These are phyloP conservation scores for Acrobasis suavella DNA, from an alignment of 2,888 invertebrate genomes.

Conservation along the genomic window DNA sequence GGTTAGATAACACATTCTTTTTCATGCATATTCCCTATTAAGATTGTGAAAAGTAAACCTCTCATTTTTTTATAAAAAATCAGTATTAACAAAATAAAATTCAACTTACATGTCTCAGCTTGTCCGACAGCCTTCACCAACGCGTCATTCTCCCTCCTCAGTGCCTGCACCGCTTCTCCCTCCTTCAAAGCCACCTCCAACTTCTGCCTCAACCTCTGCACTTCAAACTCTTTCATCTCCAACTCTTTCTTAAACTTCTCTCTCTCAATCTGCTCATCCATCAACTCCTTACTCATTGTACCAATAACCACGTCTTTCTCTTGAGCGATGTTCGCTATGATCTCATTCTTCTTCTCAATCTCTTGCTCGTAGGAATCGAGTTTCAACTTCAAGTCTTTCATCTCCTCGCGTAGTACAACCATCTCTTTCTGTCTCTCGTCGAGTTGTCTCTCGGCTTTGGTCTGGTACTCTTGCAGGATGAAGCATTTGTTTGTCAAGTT, in stretches of 20 bases:
- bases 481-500: slow-evolving; percentile 50
- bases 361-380: slow-evolving; percentile 41
- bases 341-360: slow-evolving; percentile 40
- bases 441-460: slow-evolving; percentile 52
- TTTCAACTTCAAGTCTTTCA: slow-evolving; percentile 37
- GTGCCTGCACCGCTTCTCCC: slow-evolving; percentile 41
- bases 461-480: slow-evolving; percentile 53
- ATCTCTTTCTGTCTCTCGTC: slow-evolving; percentile 52
- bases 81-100: background rate
- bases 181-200: slow-evolving; percentile 40
- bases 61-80: background rate
- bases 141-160: slow-evolving; percentile 51
- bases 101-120: slow-evolving; percentile 60
- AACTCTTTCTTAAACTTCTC: slow-evolving; percentile 45
- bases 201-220: slow-evolving; percentile 41
- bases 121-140: slow-evolving; percentile 53
- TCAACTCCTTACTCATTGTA: slow-evolving; percentile 49
- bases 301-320: slow-evolving; percentile 48
- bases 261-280: slow-evolving; percentile 44
- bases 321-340: slow-evolving; percentile 30
- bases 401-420: slow-evolving; percentile 39
- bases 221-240: slow-evolving; percentile 35
- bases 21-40: no score
- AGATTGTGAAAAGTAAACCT: background rate
- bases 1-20: no score